phyloP scores from a whole-genome alignment of 2,797 vertebrate genomes.

The Thripadectes ignobilis region DNA sequence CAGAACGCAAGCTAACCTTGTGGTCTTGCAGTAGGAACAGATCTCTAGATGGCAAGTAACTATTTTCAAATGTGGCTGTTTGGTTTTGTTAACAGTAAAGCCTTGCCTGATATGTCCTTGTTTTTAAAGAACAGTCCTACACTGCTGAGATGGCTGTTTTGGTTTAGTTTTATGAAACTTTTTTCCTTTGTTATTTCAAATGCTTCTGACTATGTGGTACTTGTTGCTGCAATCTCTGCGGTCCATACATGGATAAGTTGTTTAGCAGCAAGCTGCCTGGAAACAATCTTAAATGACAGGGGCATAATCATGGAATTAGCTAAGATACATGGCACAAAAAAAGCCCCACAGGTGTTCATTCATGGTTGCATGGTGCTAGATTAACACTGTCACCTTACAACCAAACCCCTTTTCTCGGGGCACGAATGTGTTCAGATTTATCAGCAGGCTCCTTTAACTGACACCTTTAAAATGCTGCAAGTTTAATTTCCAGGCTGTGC shows the following conservation, averaged over 20 bases:
- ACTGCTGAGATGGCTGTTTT: neutral
- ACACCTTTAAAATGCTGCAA: neutral
- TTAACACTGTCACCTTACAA: neutral
- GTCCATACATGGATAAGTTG: neutral
- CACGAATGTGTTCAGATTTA: neutral
- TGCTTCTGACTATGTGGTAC: neutral
- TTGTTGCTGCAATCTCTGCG: neutral
- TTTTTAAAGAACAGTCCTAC: neutral
- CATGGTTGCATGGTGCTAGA: neutral
- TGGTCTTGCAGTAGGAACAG: neutral
- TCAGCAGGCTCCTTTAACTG: neutral
- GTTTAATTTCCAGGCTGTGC: neutral
- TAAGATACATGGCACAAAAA: neutral
- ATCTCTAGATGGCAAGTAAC: conserved; percentile 10
- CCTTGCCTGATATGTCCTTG: neutral
- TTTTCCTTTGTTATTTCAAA: neutral
- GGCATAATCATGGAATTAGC: neutral
- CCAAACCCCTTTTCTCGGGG: neutral
- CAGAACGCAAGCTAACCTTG: conserved; percentile 23
- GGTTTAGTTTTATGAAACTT: neutral
- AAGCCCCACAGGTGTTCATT: neutral
- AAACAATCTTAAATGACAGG: neutral
- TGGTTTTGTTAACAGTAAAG: neutral
- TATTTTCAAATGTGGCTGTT: neutral
- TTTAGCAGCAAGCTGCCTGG: neutral